Percentiles rank a stretch among this genome's conserved stretches.
phyloP scores from a whole-genome alignment of 2,797 vertebrate species.

The Loris lydekkerianus region DNA sequence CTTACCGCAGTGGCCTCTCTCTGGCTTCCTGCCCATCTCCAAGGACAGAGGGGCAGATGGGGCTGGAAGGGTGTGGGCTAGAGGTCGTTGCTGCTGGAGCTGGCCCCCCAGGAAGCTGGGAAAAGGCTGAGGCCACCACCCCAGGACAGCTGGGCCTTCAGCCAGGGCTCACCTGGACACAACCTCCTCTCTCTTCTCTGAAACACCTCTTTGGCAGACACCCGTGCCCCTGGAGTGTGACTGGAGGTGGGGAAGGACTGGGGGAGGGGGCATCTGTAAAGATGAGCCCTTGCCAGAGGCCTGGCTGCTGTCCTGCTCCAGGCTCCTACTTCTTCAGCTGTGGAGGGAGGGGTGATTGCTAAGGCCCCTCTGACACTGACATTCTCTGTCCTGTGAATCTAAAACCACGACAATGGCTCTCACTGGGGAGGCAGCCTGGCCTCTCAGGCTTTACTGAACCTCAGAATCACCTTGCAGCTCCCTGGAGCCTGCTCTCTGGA shows the following conservation, averaged over 20 bases:
- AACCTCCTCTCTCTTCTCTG: not conserved
- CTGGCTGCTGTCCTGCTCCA: not conserved
- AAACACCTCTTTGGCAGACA: not conserved
- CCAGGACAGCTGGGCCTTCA: not conserved
- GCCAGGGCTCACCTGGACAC: too few species aligned
- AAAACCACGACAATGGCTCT: not conserved
- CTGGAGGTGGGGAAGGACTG: not conserved
- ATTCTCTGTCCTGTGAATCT: not conserved
- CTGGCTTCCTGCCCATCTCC: too few species aligned
- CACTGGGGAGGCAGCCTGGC: not conserved
- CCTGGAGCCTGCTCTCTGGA: not conserved
- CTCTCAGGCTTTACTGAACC: not conserved
- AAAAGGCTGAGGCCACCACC: not conserved
- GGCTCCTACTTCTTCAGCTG: not conserved
- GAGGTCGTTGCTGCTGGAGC: not conserved
- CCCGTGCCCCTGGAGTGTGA: not conserved
- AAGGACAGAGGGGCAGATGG: not conserved
- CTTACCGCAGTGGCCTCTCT: not conserved
- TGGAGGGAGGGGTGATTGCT: too few species aligned
- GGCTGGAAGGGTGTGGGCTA: rapidly evolving
- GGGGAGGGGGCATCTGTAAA: not conserved
- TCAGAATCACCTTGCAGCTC: not conserved
- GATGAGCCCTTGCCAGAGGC: not conserved
- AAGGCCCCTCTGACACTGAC: rapidly evolving
- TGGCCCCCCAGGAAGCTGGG: rapidly evolving